phyloP scores from a whole-genome alignment of 2,888 invertebrate genomes.

The Lacanobia wlatinum region DNA sequence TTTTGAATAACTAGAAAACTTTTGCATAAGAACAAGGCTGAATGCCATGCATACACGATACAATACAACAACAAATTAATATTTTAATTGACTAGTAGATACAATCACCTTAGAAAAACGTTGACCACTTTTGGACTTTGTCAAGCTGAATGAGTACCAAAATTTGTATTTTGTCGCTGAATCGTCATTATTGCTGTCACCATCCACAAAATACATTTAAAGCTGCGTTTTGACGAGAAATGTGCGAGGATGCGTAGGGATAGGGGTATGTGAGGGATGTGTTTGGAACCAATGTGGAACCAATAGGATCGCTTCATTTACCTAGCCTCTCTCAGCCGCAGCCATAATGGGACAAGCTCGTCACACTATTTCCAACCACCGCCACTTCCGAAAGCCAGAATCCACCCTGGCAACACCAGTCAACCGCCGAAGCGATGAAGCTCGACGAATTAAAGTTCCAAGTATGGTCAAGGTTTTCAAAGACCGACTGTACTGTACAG shows the following conservation, averaged over 20 bases:
- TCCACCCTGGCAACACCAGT: neutral
- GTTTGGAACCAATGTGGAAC: too few species aligned
- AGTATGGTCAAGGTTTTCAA: constrained; percentile 25
- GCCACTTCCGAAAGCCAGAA: neutral
- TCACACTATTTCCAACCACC: neutral
- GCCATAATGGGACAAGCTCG: neutral
- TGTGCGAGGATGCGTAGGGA: too few species aligned
- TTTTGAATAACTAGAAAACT: constrained; percentile 43
- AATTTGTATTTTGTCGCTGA: neutral
- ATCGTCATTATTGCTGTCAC: neutral
- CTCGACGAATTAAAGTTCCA: neutral
- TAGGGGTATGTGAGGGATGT: too few species aligned
- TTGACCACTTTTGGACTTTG: constrained; percentile 27
- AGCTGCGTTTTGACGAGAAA: too few species aligned
- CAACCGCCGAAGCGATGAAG: neutral
- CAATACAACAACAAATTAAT: constrained; percentile 51
- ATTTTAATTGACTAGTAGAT: constrained; percentile 27
- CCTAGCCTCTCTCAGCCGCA: too few species aligned
- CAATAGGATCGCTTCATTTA: too few species aligned
- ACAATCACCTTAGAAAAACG: constrained; percentile 2
- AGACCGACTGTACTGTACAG: constrained; percentile 12
- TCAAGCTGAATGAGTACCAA: neutral
- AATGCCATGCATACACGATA: constrained; percentile 62
- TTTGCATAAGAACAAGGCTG: constrained; percentile 42
- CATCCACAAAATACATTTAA: neutral